Conservation (phyloP, 2,113 vertebrate species). For the Halcyon malimbica region DNA sequence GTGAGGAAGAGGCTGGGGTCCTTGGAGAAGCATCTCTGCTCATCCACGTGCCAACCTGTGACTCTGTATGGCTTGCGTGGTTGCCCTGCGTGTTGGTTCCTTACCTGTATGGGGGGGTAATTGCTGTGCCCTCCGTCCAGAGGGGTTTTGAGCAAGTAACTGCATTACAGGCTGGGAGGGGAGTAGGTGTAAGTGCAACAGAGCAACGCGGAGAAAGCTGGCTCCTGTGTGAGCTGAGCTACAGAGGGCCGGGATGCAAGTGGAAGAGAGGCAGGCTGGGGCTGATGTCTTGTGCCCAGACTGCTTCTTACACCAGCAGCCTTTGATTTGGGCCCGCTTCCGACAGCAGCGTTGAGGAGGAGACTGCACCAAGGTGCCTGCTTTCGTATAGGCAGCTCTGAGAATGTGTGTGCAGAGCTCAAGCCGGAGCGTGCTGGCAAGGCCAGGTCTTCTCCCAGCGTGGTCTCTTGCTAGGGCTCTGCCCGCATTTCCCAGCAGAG, state of each 20-base stretch:
- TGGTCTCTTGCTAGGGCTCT: background rate
- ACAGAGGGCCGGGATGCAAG: background rate
- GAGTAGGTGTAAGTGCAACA: too few species aligned
- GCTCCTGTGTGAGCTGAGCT: background rate
- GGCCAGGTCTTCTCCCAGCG: background rate
- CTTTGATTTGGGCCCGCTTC: background rate
- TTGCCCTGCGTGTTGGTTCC: background rate
- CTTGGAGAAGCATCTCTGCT: background rate
- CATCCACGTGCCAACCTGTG: fast-evolving
- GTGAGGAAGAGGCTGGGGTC: background rate
- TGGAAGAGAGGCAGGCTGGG: background rate
- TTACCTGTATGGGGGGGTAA: background rate
- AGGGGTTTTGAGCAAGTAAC: background rate
- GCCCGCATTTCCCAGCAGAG: constrained; percentile 48
- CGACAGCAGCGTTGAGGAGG: background rate
- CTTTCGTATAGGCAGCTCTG: background rate
- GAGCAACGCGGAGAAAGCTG: background rate
- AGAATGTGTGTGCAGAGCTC: background rate
- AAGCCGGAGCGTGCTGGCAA: background rate
- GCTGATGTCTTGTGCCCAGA: background rate
- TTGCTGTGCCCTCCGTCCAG: background rate
- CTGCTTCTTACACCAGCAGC: background rate
- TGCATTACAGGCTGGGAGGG: background rate
- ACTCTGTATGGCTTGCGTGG: fast-evolving
- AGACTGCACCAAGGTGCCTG: background rate